Conservation (phyloP, 2,797 vertebrate genomes). For the Fratercula arctica region DNA sequence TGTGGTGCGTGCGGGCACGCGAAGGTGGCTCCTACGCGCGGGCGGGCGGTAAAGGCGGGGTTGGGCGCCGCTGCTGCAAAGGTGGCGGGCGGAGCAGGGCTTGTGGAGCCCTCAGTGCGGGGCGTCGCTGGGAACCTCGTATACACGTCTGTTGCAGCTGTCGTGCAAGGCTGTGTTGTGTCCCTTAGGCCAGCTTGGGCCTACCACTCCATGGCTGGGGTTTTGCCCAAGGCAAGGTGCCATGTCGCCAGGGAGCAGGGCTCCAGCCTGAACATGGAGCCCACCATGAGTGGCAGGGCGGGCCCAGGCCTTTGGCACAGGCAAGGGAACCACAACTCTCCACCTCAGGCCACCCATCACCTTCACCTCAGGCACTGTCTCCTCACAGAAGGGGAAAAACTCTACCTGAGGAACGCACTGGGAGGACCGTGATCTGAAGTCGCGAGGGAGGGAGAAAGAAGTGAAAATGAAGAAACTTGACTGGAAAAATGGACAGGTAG, state of each 20-base stretch:
- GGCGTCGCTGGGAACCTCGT: rapidly evolving
- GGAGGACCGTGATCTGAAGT: neutral
- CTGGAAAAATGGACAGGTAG: neutral
- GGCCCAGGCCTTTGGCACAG: too few relatives aligned
- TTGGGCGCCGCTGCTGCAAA: rapidly evolving
- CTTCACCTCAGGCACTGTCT: neutral
- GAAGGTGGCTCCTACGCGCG: rapidly evolving
- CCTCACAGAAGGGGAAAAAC: neutral
- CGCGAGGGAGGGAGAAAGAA: neutral
- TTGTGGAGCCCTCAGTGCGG: rapidly evolving
- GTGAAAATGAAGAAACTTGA: neutral
- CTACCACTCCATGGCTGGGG: rapidly evolving
- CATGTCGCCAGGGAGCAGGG: rapidly evolving
- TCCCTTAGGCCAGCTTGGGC: rapidly evolving
- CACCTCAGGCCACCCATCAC: rapidly evolving
- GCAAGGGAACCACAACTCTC: rapidly evolving
- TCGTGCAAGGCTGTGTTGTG: rapidly evolving
- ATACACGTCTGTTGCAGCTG: rapidly evolving
- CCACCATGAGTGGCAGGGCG: rapidly evolving
- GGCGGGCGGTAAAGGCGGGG: rapidly evolving
- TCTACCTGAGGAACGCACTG: rapidly evolving
- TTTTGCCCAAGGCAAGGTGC: rapidly evolving
- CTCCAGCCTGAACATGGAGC: neutral
- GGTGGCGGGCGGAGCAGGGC: rapidly evolving
- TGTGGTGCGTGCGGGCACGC: neutral